Conservation (phyloP, 1,140 invertebrate species). For the Microplitis mediator region DNA sequence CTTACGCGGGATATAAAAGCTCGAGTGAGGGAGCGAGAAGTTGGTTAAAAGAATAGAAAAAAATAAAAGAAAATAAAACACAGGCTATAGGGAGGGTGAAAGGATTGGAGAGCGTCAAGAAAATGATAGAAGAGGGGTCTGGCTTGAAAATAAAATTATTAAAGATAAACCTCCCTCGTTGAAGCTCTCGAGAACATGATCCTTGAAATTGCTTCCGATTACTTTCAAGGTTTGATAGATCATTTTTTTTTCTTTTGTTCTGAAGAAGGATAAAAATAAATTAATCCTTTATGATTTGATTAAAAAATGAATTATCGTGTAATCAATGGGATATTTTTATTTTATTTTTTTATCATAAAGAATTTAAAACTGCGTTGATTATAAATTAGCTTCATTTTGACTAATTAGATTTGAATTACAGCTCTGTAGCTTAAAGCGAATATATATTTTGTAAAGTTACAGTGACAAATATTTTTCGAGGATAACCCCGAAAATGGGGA, state of each 20-base stretch:
- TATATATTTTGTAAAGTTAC: not conserved
- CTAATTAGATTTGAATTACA: no score
- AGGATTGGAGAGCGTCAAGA: conserved; percentile 3
- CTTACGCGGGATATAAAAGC: conserved; percentile 43
- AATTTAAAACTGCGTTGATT: no score
- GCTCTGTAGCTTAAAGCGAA: no score
- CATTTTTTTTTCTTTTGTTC: not conserved
- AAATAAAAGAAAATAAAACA: conserved; percentile 12
- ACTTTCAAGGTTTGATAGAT: not conserved
- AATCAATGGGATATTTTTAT: no score
- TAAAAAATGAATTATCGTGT: not conserved
- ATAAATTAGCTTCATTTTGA: no score
- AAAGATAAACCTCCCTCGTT: conserved; percentile 13
- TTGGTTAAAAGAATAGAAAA: not conserved
- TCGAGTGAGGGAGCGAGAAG: conserved; percentile 25
- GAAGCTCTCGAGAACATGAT: not conserved
- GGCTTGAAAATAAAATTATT: conserved; percentile 25
- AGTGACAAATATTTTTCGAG: not conserved
- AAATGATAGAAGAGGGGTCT: conserved; percentile 9
- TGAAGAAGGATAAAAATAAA: no score
- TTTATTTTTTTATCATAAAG: no score
- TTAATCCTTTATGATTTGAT: no score
- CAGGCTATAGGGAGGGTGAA: not conserved
- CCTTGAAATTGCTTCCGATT: conserved; percentile 9
- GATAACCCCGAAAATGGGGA: not conserved